Evolutionary conservation across 1,140 invertebrate genomes (phyloP).

Genomic region (Zaprionus ghesquierei): DNA sequence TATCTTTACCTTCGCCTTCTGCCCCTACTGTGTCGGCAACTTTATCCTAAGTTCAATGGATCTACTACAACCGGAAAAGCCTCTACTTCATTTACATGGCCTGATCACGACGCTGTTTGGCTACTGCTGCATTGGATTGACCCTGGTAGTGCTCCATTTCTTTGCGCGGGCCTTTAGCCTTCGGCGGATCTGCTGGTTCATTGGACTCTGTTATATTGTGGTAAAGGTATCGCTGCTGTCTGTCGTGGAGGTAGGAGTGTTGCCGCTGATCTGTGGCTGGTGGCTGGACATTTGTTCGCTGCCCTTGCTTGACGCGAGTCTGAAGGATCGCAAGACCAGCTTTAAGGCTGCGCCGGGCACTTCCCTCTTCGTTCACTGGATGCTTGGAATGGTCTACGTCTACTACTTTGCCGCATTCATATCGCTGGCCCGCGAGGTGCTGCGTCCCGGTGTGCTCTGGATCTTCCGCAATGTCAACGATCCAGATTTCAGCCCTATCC

Average conservation of each 20-base stretch:
- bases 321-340: conserved; percentile 93
- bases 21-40: conserved; percentile 97
- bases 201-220: conserved; percentile 98
- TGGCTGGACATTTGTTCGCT: conserved; percentile 99
- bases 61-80: conserved; percentile 88
- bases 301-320: conserved; percentile 95
- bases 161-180: conserved; percentile 90
- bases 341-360: conserved; percentile 96
- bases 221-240: conserved; percentile 97
- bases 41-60: conserved; percentile 90
- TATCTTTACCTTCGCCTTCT: conserved; percentile 97
- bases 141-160: conserved; percentile 92
- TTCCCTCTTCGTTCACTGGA: conserved; percentile 99
- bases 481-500: conserved; percentile 99
- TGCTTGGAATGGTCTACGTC: conserved; percentile 99
- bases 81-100: conserved; percentile 94
- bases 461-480: conserved; percentile 98
- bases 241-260: conserved; percentile 97
- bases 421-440: conserved; percentile 91
- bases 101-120: conserved; percentile 96
- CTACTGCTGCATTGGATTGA: conserved; percentile 94
- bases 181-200: conserved; percentile 90
- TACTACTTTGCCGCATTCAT: conserved; percentile 99
- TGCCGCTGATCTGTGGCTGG: conserved; percentile 98
- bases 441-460: conserved; percentile 98